phyloP scores from a whole-genome alignment of 2,888 invertebrate species.

The Phrixothrix hirtus region DNA sequence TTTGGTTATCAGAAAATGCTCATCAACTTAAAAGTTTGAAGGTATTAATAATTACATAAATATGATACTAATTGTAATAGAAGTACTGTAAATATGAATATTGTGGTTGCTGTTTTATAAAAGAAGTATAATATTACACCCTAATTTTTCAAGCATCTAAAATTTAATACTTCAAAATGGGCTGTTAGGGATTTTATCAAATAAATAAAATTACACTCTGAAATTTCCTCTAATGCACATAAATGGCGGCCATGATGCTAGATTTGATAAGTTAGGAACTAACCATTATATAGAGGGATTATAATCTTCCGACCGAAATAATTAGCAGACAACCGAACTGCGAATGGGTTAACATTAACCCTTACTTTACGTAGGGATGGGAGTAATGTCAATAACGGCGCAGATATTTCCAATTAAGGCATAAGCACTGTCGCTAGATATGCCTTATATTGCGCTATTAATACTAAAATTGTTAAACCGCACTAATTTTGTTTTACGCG shows the following conservation, averaged over 20 bases:
- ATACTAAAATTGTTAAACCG: too few species aligned
- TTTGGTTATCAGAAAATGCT: too few species aligned
- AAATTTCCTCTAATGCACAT: slow-evolving; percentile 46
- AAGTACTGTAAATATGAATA: too few species aligned
- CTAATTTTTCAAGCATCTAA: too few species aligned
- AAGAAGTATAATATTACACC: neutral
- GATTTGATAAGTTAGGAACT: slow-evolving; percentile 57
- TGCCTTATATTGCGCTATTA: neutral
- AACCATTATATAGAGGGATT: slow-evolving; percentile 58
- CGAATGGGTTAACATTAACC: slow-evolving; percentile 55
- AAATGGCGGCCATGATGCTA: slow-evolving; percentile 56
- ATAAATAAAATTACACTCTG: slow-evolving; percentile 43
- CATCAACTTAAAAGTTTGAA: too few species aligned
- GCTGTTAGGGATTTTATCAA: slow-evolving; percentile 27
- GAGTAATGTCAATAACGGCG: slow-evolving; percentile 57
- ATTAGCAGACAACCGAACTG: slow-evolving; percentile 54
- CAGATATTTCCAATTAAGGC: slow-evolving; percentile 57
- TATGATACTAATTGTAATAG: too few species aligned
- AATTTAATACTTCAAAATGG: too few species aligned
- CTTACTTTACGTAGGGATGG: slow-evolving; percentile 51
- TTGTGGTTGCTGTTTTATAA: too few species aligned
- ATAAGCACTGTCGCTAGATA: slow-evolving; percentile 47
- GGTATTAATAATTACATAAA: too few species aligned
- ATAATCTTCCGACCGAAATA: slow-evolving; percentile 58
- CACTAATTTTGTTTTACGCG: too few species aligned